Conservation (phyloP, 2,888 invertebrate genomes). For the Lottia gigantea region DNA sequence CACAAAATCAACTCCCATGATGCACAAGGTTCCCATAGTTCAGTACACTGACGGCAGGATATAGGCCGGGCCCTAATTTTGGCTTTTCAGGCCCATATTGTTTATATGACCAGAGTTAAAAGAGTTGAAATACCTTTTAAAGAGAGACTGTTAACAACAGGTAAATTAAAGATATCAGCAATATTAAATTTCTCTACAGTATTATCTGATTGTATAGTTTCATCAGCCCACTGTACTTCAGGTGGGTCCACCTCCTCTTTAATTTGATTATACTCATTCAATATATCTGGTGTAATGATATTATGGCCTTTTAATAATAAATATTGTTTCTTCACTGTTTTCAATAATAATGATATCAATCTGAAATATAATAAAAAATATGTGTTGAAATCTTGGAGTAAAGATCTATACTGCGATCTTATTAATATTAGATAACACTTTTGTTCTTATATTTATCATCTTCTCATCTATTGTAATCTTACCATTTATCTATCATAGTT, state of each 20-base stretch:
- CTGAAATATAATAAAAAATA: constrained; percentile 32
- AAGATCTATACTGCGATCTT: too few relatives aligned
- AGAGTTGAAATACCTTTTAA: too few relatives aligned
- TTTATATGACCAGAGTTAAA: too few relatives aligned
- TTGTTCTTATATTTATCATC: too few relatives aligned
- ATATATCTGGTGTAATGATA: constrained; percentile 46
- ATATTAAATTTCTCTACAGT: constrained; percentile 24
- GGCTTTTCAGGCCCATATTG: too few relatives aligned
- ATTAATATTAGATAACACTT: not conserved
- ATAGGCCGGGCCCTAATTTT: too few relatives aligned
- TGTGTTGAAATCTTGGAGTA: too few relatives aligned
- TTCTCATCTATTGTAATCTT: too few relatives aligned
- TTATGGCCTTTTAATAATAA: constrained; percentile 49
- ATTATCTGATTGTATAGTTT: constrained; percentile 24
- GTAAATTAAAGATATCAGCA: constrained; percentile 31
- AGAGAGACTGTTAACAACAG: constrained; percentile 25
- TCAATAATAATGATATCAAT: constrained; percentile 43
- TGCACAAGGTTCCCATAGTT: too few relatives aligned
- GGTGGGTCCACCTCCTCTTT: constrained; percentile 44
- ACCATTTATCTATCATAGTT: too few relatives aligned
- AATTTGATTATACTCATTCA: constrained; percentile 40
- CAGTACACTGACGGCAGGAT: too few relatives aligned
- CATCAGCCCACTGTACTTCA: constrained; percentile 58
- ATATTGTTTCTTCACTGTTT: constrained; percentile 50
- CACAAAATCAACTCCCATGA: too few relatives aligned